Evolutionary conservation across 2,113 vertebrate species (phyloP).

Genomic region (Stegastes partitus): DNA sequence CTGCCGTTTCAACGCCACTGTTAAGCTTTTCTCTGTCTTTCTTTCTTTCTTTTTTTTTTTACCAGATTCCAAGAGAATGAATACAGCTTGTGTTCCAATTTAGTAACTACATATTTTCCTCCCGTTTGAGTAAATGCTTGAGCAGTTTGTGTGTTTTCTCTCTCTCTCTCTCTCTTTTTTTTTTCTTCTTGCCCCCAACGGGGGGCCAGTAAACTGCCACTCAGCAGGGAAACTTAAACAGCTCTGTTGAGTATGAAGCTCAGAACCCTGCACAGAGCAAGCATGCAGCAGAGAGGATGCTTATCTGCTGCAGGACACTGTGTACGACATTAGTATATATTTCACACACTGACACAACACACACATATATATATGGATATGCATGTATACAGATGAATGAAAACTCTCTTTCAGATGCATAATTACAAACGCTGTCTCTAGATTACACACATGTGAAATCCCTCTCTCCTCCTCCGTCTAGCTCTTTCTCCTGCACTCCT

Average conservation of each 20-base stretch:
- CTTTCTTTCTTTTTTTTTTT: constrained; percentile 43
- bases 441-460: constrained; percentile 64
- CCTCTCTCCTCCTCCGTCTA: constrained; percentile 32
- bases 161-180: constrained; percentile 13
- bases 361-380: background rate
- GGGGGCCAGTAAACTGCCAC: constrained; percentile 63
- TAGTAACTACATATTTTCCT: constrained; percentile 75
- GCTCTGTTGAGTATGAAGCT: constrained; percentile 75
- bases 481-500: constrained; percentile 62
- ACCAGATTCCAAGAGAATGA: constrained; percentile 70
- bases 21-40: constrained; percentile 60
- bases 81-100: constrained; percentile 80
- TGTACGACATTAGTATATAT: constrained; percentile 37
- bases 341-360: constrained; percentile 8
- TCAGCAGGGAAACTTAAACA: constrained; percentile 80
- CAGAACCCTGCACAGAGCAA: constrained; percentile 61
- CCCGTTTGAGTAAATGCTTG: constrained; percentile 74
- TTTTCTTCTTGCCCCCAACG: constrained; percentile 7
- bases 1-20: constrained; percentile 67
- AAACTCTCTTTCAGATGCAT: constrained; percentile 58
- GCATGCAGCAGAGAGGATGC: constrained; percentile 55
- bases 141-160: constrained; percentile 36
- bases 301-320: constrained; percentile 57
- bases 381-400: background rate
- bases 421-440: constrained; percentile 58